Percentiles rank a stretch among this genome's conserved stretches.
Evolutionary conservation across 2,888 invertebrate species (phyloP).

Genomic region (Uloborus plumipes): DNA sequence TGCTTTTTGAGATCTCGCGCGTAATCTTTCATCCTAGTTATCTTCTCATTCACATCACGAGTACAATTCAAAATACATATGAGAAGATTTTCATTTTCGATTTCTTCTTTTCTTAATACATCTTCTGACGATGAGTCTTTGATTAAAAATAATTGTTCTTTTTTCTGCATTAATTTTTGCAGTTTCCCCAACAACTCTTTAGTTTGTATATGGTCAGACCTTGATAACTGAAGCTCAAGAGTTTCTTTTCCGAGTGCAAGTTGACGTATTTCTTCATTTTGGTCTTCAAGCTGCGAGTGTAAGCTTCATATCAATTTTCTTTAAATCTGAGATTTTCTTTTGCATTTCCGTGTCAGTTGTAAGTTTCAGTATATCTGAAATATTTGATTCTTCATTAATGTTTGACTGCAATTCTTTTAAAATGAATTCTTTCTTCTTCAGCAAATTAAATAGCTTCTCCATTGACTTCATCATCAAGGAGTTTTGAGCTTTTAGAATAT

Average conservation of each 20-base stretch:
- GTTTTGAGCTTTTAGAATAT: conserved; percentile 9
- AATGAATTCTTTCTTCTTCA: conserved; percentile 4
- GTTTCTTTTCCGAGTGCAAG: not conserved
- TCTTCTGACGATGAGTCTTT: not conserved
- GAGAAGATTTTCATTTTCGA: conserved; percentile 5
- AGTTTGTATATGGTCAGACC: not conserved
- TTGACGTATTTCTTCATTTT: conserved; percentile 1
- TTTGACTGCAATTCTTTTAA: conserved; percentile 19
- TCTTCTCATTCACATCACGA: too few relatives aligned
- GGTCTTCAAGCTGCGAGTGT: not conserved
- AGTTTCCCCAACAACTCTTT: conserved; percentile 1
- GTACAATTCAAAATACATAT: not conserved
- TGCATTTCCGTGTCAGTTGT: not conserved
- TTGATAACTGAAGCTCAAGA: conserved; percentile 12
- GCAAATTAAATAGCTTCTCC: conserved; percentile 24
- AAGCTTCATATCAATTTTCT: conserved; percentile 7
- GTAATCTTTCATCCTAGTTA: not conserved
- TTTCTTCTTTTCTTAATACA: not conserved
- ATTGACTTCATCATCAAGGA: not conserved
- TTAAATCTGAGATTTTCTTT: conserved; percentile 4
- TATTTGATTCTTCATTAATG: conserved; percentile 7
- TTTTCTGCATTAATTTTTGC: not conserved
- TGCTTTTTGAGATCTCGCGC: not conserved
- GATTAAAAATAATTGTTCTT: not conserved
- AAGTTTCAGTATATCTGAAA: conserved; percentile 13